Evolutionary conservation across 2,113 vertebrate species (phyloP).

Genomic region (Galemys pyrenaicus): DNA sequence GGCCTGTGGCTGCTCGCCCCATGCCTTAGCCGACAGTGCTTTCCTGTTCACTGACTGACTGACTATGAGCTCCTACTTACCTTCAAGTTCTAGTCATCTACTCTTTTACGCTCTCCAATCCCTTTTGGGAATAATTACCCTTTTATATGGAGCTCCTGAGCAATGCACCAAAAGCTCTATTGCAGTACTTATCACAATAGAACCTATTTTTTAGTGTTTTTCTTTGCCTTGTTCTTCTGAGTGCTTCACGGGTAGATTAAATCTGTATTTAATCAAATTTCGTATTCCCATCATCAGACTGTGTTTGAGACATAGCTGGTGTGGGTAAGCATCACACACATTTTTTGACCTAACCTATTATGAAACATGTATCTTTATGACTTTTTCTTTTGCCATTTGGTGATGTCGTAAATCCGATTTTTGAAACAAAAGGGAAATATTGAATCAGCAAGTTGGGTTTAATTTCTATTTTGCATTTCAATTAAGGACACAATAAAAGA

Average conservation of each 20-base stretch:
- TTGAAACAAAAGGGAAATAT: slow-evolving; percentile 15
- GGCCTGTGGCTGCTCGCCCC: accelerated
- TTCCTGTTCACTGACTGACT: background rate
- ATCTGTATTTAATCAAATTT: background rate
- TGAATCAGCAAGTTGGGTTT: background rate
- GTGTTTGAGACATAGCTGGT: background rate
- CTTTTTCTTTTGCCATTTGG: background rate
- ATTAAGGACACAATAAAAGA: background rate
- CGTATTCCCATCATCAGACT: background rate
- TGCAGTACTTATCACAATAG: background rate
- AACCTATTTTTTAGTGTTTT: background rate
- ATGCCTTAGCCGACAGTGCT: background rate
- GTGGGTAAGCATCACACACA: background rate
- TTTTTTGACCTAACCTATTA: background rate
- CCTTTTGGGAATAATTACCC: background rate
- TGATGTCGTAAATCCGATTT: background rate
- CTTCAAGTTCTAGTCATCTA: background rate
- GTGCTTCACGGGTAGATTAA: background rate
- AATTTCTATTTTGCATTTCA: background rate
- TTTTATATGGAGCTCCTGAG: no score
- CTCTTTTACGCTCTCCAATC: background rate
- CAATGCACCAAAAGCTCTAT: background rate
- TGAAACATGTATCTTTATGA: background rate
- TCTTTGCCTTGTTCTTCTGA: background rate
- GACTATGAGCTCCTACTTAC: background rate